Evolutionary conservation across 2,888 invertebrate genomes (phyloP).

Genomic region (Myathropa florea): DNA sequence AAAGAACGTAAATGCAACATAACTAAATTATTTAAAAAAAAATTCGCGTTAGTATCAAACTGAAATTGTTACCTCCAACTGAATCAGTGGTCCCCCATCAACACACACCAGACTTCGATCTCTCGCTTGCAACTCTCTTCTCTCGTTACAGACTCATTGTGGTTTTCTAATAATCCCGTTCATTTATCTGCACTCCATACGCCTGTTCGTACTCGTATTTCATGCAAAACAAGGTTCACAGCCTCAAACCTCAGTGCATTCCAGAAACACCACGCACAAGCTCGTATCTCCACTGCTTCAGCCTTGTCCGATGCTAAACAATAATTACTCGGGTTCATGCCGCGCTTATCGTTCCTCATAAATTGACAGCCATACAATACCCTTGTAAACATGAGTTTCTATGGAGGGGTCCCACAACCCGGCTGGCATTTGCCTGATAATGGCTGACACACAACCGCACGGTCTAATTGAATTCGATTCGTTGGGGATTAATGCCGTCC

Average conservation of each 20-base stretch:
- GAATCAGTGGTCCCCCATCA: background rate
- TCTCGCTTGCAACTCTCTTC: too few relatives aligned
- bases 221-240: too few relatives aligned
- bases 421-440: constrained; percentile 7
- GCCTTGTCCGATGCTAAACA: background rate
- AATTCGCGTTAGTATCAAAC: background rate
- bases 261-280: background rate
- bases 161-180: too few relatives aligned
- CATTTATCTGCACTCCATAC: too few relatives aligned
- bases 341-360: constrained; percentile 54
- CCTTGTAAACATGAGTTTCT: constrained; percentile 35
- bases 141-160: too few relatives aligned
- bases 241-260: background rate
- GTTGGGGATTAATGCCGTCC: constrained; percentile 52
- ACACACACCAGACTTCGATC: too few relatives aligned
- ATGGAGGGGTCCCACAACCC: background rate
- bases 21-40: too few relatives aligned
- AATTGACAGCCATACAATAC: constrained; percentile 56
- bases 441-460: constrained; percentile 19
- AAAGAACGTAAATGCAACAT: too few relatives aligned
- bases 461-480: constrained; percentile 58
- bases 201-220: too few relatives aligned
- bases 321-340: constrained; percentile 19
- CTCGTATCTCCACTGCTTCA: background rate
- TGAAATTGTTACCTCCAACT: background rate